These are phyloP conservation scores for Erpornis zantholeuca DNA, from an alignment of 2,113 vertebrate species.

Conservation along the genomic window DNA sequence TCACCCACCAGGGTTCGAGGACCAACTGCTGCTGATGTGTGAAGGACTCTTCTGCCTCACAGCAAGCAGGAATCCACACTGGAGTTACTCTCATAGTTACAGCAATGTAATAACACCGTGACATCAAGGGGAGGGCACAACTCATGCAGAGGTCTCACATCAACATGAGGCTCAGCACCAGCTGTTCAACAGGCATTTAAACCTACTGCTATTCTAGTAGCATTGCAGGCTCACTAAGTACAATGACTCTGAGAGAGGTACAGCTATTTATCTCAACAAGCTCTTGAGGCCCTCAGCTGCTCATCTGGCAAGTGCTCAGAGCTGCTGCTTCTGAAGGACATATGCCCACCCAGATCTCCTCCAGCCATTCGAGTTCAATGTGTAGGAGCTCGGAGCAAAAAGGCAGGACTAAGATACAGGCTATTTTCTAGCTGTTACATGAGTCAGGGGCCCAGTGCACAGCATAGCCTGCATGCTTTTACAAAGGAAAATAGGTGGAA, in stretches of 20 bases:
- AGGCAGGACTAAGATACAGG: background rate
- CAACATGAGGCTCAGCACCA: background rate
- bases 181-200: background rate
- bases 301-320: background rate
- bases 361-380: background rate
- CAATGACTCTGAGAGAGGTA: background rate
- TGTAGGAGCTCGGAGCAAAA: background rate
- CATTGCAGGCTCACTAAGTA: background rate
- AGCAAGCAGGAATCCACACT: background rate
- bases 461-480: background rate
- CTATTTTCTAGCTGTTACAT: background rate
- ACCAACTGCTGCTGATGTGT: background rate
- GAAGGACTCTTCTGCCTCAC: background rate
- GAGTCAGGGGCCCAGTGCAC: background rate
- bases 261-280: background rate
- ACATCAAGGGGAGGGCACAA: background rate
- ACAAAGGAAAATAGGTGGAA: background rate
- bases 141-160: background rate
- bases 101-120: background rate
- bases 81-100: background rate
- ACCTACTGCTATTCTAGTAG: background rate
- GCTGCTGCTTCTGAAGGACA: background rate
- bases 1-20: background rate
- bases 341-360: background rate
- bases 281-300: background rate